Base-by-base conservation (phyloP, 1,140 invertebrate genomes). In the Drosophila kurseongensis region DNA sequence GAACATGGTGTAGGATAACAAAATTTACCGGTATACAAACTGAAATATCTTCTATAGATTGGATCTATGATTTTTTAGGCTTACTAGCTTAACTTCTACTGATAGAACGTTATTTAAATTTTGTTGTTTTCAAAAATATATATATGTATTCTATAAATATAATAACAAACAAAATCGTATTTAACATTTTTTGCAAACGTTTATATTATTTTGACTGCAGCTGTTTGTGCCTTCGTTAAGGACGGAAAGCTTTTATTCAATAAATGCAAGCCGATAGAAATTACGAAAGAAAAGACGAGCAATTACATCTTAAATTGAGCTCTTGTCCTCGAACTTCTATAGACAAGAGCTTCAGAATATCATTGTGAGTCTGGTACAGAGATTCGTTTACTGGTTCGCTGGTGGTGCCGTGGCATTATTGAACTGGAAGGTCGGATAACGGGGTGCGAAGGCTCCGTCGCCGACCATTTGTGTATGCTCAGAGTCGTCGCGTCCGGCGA, bases 361-460 rank as follows among this genome's bases (percentile, higher is more conserved):
- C 41, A 56, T 41, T 56, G 10, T 32, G 47, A n/a, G 13, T 54
- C 41, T 12, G 5, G 44, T 35, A 27, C 10, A 58, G 42, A 65
- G 40, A 62, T 48, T 58, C 5, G 29, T 18, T 86, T 72, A 91
- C 32, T 67, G 63, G 44, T 76, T 88, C 13, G 52, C 29, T 41
- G 67, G 48, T 36, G 91, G 89, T n/a, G 91, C 91, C 14, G 78
- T 75, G 9, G 91, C 75, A 29, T 90, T 86, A 23, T 88, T 91
- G 14, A 92, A 92, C 54, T 92, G 89, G 72, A 94, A 94, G n/a
- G 94, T 93, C 10, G 94, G 94, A 85, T 94, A 94, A 61, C 91
- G 92, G 13, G 94, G 94, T 27, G 93, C 92, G 78, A 94, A 94
- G 40, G 89, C 77, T 38, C 59, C 78, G 45, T 85, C 82, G 10